These are phyloP conservation scores for Amphilophus citrinellus DNA, from an alignment of 2,113 vertebrate species.

Conservation along the genomic window DNA sequence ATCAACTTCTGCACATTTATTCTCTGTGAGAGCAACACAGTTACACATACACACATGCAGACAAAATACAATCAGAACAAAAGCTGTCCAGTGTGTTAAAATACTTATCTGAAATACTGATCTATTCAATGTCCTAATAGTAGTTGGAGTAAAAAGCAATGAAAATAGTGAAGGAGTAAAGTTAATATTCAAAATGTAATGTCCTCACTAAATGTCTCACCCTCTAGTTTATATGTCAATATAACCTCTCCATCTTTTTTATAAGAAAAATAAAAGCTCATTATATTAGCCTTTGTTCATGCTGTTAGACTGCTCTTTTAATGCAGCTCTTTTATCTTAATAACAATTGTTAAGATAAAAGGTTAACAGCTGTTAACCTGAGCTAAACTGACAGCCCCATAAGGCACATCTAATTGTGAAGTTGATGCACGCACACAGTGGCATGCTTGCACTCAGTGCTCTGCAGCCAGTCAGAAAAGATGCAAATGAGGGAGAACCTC, in stretches of 20 bases:
- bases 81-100: too few species aligned
- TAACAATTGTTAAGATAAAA: background rate
- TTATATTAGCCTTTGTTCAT: background rate
- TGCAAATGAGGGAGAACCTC: background rate
- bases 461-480: background rate
- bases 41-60: background rate
- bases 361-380: background rate
- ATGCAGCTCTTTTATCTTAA: background rate
- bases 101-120: background rate
- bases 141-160: background rate
- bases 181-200: background rate
- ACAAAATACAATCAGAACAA: background rate
- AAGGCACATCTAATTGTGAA: background rate
- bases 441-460: background rate
- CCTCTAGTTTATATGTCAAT: background rate
- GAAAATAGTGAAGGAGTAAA: background rate
- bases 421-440: background rate
- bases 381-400: conserved; percentile 1
- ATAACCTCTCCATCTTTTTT: background rate
- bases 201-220: background rate
- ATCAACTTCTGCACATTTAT: background rate
- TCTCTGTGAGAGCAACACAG: background rate
- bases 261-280: background rate
- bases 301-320: background rate
- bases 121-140: background rate